Conservation (phyloP, 2,888 invertebrate species). For the Diarsia mendica region DNA sequence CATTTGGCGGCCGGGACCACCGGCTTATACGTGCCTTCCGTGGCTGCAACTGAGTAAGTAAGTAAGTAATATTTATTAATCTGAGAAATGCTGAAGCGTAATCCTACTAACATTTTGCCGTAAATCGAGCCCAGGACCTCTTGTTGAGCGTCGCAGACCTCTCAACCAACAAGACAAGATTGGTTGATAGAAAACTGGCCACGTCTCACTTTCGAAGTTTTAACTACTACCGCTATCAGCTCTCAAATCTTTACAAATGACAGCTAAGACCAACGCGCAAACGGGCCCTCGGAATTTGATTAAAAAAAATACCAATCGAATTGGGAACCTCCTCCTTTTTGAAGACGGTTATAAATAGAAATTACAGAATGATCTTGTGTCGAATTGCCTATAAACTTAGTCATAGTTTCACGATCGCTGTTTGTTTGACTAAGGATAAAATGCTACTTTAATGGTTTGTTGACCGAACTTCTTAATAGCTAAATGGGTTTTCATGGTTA, state of each 20-base stretch:
- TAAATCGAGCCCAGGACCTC: too few relatives aligned
- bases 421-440: conserved; percentile 37
- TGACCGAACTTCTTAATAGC: conserved; percentile 34
- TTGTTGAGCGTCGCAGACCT: too few relatives aligned
- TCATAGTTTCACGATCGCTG: background rate
- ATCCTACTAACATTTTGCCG: too few relatives aligned
- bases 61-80: too few relatives aligned
- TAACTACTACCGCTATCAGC: background rate
- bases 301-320: too few relatives aligned
- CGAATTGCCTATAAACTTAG: background rate
- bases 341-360: background rate
- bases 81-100: too few relatives aligned
- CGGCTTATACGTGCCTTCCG: too few relatives aligned
- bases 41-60: too few relatives aligned
- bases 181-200: background rate
- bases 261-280: background rate
- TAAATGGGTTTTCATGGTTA: conserved; percentile 46
- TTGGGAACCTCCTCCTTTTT: too few relatives aligned
- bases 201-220: background rate
- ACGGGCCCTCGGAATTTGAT: background rate
- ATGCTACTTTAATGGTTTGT: conserved; percentile 29
- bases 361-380: background rate
- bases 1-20: too few relatives aligned
- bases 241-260: background rate
- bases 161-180: too few relatives aligned